These are phyloP conservation scores for Rotaria magnacalcarata DNA, from an alignment of 2,888 invertebrate species.

Conservation along the genomic window DNA sequence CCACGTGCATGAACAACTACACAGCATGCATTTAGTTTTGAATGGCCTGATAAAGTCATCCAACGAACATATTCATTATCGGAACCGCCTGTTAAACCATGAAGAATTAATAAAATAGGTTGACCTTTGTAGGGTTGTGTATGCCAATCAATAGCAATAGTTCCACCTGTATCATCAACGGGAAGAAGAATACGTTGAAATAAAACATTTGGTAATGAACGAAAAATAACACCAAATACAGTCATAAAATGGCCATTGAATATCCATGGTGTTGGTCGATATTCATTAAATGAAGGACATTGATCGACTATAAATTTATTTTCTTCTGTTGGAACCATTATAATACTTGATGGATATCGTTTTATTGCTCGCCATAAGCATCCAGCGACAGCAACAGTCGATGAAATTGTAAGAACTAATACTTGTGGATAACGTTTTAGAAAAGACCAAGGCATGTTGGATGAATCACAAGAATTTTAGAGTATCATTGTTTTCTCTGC, in stretches of 20 bases:
- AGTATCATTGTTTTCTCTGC: not conserved
- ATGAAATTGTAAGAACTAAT: not conserved
- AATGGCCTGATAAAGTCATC: slow-evolving; percentile 33
- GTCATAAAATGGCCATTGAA: slow-evolving; percentile 39
- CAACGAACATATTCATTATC: slow-evolving; percentile 42
- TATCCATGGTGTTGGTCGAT: slow-evolving; percentile 45
- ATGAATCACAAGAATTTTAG: not conserved
- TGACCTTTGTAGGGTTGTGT: slow-evolving; percentile 30
- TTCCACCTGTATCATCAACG: slow-evolving; percentile 40
- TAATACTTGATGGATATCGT: not conserved
- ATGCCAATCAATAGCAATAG: slow-evolving; percentile 43
- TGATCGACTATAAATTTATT: not conserved
- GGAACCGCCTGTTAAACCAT: slow-evolving; percentile 45
- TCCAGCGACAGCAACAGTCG: not conserved
- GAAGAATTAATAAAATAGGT: slow-evolving; percentile 39
- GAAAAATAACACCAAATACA: slow-evolving; percentile 35
- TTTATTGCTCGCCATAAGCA: not conserved
- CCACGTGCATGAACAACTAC: slow-evolving; percentile 45
- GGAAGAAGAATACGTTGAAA: slow-evolving; percentile 37
- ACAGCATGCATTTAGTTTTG: slow-evolving; percentile 10
- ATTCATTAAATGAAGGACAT: slow-evolving; percentile 28
- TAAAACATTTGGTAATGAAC: slow-evolving; percentile 33
- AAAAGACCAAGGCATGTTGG: not conserved
- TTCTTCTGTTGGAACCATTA: not conserved
- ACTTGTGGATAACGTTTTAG: not conserved